Evolutionary conservation across 1,140 invertebrate genomes (phyloP).

Genomic region (Procambarus virginalis): DNA sequence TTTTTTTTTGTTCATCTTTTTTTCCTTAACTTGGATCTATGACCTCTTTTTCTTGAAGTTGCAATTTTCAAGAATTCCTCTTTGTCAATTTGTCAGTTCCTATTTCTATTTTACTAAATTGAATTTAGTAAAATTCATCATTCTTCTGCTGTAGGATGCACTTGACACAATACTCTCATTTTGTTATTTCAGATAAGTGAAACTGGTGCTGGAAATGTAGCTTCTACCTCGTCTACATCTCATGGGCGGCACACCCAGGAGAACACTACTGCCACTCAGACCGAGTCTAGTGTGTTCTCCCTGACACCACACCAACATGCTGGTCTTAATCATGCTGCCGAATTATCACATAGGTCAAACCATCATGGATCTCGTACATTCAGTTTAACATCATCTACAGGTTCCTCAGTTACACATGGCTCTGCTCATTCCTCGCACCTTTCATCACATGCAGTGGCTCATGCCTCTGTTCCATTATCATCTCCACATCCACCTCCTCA

Average conservation of each 20-base stretch:
- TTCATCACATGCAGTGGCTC: slow-evolving; percentile 4
- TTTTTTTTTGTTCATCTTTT: no score
- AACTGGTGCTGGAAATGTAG: background rate
- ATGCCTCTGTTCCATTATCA: background rate
- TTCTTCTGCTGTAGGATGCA: no score
- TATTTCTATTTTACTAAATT: no score
- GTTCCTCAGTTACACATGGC: background rate
- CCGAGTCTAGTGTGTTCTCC: slow-evolving; percentile 42
- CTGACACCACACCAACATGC: slow-evolving; percentile 34
- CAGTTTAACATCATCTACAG: slow-evolving; percentile 29
- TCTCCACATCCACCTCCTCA: slow-evolving; percentile 34
- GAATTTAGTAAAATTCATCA: no score
- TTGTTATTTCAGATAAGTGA: slow-evolving; percentile 40
- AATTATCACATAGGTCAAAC: slow-evolving; percentile 20
- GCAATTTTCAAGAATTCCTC: no score
- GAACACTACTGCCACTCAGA: slow-evolving; percentile 53
- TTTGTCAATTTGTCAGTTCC: no score
- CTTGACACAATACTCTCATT: no score
- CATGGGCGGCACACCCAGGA: slow-evolving; percentile 21
- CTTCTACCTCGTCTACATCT: slow-evolving; percentile 1
- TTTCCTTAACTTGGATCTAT: no score
- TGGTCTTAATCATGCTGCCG: slow-evolving; percentile 9
- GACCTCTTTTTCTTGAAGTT: no score
- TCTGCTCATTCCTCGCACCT: slow-evolving; percentile 2
- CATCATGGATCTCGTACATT: slow-evolving; percentile 30